Conservation (phyloP, 2,797 vertebrate species). For the Ciconia nigra region DNA sequence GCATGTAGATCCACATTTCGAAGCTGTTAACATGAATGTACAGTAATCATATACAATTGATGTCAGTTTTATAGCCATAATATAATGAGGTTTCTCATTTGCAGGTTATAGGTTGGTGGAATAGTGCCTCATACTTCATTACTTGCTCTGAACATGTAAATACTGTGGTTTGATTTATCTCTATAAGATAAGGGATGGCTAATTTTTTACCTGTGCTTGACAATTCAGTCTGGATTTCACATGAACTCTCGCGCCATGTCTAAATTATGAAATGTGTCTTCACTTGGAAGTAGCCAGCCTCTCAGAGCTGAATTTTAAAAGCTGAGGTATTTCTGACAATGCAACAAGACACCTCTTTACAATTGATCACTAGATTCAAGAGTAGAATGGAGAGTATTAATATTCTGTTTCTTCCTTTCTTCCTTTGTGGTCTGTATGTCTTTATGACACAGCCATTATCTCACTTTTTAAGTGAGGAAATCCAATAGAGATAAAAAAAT, state of each 20-base stretch:
- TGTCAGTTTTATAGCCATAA: not conserved
- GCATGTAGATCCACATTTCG: not conserved
- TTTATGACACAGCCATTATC: not conserved
- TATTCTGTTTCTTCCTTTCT: not conserved
- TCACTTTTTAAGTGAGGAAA: not conserved
- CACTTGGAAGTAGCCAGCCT: not conserved
- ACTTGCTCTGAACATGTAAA: not conserved
- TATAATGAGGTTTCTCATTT: not conserved
- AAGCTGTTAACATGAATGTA: not conserved
- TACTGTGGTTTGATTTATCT: not conserved
- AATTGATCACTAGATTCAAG: too few species aligned
- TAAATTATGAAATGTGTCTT: not conserved
- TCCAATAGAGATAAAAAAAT: not conserved
- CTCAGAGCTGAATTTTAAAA: not conserved
- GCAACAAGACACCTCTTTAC: not conserved
- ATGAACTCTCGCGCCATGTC: rapidly evolving
- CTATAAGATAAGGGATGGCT: not conserved
- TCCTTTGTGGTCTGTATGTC: not conserved
- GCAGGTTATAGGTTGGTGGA: not conserved
- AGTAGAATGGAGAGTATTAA: not conserved
- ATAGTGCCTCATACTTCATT: not conserved
- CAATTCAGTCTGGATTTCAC: not conserved
- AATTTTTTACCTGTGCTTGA: not conserved
- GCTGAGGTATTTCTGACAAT: not conserved
- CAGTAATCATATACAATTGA: not conserved